A percentile compares a stretch with the other conserved stretches of the same genome.
phyloP scores from a whole-genome alignment of 2,113 vertebrate genomes.

The Tyto alba region DNA sequence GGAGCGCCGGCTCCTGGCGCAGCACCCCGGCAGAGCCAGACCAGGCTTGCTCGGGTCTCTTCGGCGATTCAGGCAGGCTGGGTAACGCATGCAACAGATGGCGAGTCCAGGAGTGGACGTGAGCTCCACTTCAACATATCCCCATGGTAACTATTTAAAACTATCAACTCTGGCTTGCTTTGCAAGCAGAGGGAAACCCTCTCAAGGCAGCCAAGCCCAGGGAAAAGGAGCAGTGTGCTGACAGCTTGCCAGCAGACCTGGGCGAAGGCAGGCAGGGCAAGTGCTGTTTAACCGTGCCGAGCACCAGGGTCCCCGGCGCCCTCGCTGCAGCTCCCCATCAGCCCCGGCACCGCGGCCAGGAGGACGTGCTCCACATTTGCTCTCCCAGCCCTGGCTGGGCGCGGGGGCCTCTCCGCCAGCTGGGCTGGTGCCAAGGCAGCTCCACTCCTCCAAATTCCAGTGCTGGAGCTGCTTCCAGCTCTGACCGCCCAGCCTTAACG shows the following conservation, averaged over 20 bases:
- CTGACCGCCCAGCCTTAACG: background rate
- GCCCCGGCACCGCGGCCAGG: background rate
- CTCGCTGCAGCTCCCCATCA: background rate
- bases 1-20: background rate
- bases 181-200: background rate
- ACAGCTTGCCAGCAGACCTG: background rate
- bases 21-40: background rate
- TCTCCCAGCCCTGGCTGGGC: constrained; percentile 13
- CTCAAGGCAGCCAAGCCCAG: background rate
- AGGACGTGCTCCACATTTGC: constrained; percentile 1
- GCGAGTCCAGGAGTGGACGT: background rate
- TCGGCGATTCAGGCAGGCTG: background rate
- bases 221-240: background rate
- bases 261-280: background rate
- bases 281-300: background rate
- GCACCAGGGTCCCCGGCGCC: background rate
- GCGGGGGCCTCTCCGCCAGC: constrained; percentile 23
- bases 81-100: background rate
- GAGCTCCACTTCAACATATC: background rate
- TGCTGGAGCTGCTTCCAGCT: background rate
- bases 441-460: constrained; percentile 46
- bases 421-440: constrained; percentile 53
- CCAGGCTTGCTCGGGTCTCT: background rate
- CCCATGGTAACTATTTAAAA: background rate
- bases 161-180: background rate